phyloP scores from a whole-genome alignment of 2,797 vertebrate species.

The Onychomys torridus region DNA sequence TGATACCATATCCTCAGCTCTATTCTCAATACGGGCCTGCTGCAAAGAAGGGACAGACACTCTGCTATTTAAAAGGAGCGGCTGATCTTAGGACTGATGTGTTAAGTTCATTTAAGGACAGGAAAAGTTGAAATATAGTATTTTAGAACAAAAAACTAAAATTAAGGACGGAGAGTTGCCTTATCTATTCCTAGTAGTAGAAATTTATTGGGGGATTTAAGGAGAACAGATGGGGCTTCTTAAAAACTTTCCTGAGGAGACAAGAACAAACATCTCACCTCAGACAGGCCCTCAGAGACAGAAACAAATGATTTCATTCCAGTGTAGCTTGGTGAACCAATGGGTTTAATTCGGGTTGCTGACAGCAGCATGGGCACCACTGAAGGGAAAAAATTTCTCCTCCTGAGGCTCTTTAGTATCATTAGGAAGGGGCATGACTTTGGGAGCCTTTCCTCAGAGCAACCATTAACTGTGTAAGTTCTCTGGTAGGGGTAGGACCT shows the following conservation, averaged over 20 bases:
- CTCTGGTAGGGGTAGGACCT: neutral
- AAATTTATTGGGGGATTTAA: neutral
- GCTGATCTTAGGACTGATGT: neutral
- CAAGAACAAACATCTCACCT: neutral
- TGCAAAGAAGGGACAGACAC: fast-evolving
- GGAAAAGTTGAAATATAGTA: constrained; percentile 30
- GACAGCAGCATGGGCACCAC: neutral
- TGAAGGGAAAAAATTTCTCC: neutral
- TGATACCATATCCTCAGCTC: neutral
- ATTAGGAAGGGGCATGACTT: neutral
- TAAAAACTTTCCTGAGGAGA: neutral
- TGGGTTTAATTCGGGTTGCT: neutral
- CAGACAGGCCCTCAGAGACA: neutral
- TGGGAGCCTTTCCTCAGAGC: neutral
- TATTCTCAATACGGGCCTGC: neutral
- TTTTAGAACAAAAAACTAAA: constrained; percentile 31
- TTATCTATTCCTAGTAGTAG: constrained; percentile 2
- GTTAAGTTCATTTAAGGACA: neutral
- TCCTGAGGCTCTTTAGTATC: neutral
- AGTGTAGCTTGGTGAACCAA: neutral
- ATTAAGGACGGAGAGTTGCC: neutral
- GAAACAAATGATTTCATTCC: neutral
- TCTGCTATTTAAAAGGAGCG: neutral
- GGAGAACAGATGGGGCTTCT: neutral
- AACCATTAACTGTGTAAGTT: neutral